A percentile compares a stretch with the other conserved stretches of the same genome.
These are phyloP conservation scores for Delphinapterus leucas DNA, from an alignment of 2,113 vertebrate species.

Conservation along the genomic window DNA sequence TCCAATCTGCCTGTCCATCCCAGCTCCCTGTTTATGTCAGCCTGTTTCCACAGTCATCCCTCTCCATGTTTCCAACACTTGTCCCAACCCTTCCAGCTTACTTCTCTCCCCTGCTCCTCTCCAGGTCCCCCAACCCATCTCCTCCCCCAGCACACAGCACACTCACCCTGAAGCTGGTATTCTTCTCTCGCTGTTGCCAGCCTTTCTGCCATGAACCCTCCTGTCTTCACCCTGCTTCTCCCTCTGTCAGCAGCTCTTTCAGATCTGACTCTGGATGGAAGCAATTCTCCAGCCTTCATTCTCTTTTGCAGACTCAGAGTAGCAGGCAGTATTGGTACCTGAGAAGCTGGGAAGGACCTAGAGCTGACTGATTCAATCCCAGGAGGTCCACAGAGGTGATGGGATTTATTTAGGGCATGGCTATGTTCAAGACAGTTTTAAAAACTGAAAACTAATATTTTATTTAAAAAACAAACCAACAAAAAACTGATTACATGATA, in stretches of 20 bases:
- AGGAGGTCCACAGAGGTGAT: too few species aligned
- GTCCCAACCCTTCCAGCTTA: accelerated
- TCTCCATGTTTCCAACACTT: too few species aligned
- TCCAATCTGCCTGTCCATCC: accelerated
- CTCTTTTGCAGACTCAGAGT: background rate
- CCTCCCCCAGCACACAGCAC: background rate
- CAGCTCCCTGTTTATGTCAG: too few species aligned
- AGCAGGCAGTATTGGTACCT: background rate
- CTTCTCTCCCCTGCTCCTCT: background rate
- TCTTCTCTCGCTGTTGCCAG: background rate
- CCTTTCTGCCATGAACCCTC: background rate
- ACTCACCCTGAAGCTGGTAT: too few species aligned
- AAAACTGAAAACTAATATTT: background rate
- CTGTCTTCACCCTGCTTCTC: background rate
- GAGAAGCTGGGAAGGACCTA: too few species aligned
- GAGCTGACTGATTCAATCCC: too few species aligned
- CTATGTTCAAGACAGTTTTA: background rate
- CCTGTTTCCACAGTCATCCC: background rate
- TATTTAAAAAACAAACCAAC: background rate
- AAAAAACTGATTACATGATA: background rate
- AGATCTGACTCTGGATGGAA: too few species aligned
- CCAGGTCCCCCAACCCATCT: too few species aligned
- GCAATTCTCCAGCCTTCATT: too few species aligned
- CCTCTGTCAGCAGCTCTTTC: background rate
- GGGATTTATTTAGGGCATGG: background rate